Evolutionary conservation across 2,888 invertebrate genomes (phyloP).

Genomic region (Spilarctia lutea): DNA sequence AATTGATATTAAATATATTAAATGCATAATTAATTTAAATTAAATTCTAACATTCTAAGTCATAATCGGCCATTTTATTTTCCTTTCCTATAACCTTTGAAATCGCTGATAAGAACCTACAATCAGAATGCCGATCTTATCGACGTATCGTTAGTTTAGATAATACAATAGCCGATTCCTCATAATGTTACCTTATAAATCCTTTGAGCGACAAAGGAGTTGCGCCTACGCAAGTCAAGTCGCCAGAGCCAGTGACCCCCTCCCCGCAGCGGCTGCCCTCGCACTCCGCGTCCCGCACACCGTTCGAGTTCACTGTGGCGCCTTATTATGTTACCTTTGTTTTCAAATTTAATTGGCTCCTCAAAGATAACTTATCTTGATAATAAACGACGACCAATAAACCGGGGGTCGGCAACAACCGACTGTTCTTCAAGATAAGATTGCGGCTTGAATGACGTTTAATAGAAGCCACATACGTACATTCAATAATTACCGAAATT

Average conservation of each 20-base stretch:
- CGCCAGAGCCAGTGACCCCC: constrained; percentile 67
- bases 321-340: constrained; percentile 86
- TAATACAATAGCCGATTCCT: constrained; percentile 64
- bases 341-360: constrained; percentile 86
- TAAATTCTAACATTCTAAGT: neutral
- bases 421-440: constrained; percentile 80
- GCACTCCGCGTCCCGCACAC: constrained; percentile 39
- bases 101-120: constrained; percentile 34
- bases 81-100: constrained; percentile 23
- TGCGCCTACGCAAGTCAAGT: constrained; percentile 80
- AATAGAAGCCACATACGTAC: constrained; percentile 59
- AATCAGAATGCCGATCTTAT: constrained; percentile 47
- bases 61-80: constrained; percentile 33
- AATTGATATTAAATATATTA: neutral
- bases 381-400: constrained; percentile 86
- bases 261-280: constrained; percentile 50
- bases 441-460: constrained; percentile 73
- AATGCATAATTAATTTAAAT: neutral
- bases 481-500: constrained; percentile 6
- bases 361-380: constrained; percentile 86
- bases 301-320: constrained; percentile 73
- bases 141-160: constrained; percentile 33
- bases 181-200: constrained; percentile 66
- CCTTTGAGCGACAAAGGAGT: constrained; percentile 77
- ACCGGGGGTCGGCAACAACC: constrained; percentile 79